phyloP scores from a whole-genome alignment of 2,888 invertebrate species.

The Tinea semifulvella region DNA sequence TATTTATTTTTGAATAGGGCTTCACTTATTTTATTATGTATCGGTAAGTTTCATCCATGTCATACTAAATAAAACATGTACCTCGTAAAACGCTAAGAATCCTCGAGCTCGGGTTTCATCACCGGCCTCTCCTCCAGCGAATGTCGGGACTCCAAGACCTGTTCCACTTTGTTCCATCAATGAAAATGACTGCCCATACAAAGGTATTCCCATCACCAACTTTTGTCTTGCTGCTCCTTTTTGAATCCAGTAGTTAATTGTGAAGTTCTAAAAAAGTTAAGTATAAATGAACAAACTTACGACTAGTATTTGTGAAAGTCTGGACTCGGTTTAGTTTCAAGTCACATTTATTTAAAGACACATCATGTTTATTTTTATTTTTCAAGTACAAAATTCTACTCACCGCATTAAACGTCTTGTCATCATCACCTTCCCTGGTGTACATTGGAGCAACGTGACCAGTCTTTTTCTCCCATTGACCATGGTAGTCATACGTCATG shows the following conservation, averaged over 20 bases:
- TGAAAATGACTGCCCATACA: constrained; percentile 91
- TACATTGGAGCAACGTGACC: constrained; percentile 93
- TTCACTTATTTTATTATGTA: no score
- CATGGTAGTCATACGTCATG: constrained; percentile 92
- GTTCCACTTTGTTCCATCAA: constrained; percentile 71
- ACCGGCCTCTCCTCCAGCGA: constrained; percentile 90
- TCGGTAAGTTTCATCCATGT: no score
- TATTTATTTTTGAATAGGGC: no score
- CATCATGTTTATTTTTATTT: neutral
- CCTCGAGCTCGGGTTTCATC: constrained; percentile 88
- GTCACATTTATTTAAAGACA: neutral
- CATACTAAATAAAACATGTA: no score
- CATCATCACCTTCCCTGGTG: constrained; percentile 75
- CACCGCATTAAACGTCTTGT: constrained; percentile 81
- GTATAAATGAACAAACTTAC: neutral
- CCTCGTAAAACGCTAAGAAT: constrained; percentile 89
- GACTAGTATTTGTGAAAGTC: no score
- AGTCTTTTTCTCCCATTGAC: constrained; percentile 91
- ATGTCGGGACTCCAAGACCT: constrained; percentile 79
- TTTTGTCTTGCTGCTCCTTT: constrained; percentile 82
- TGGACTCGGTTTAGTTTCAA: no score
- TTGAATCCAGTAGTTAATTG: constrained; percentile 86
- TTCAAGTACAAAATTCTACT: constrained; percentile 24
- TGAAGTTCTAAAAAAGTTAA: constrained; percentile 73
- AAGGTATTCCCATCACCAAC: constrained; percentile 85